Evolutionary conservation across 1,140 invertebrate species (phyloP).

Genomic region (Drosophila repleta): DNA sequence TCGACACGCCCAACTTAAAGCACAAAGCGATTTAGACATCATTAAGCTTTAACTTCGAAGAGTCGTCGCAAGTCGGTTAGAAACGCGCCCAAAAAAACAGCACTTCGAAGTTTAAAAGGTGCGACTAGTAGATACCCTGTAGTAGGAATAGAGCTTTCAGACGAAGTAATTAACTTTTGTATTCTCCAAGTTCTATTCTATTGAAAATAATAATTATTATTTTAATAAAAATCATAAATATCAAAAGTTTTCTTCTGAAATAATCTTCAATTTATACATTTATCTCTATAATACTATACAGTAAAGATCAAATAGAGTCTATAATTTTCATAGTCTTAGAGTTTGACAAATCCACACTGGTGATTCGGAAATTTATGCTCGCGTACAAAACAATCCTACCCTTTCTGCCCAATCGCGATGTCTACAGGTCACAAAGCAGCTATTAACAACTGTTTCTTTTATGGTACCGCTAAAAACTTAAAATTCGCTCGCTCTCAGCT

Average conservation of each 20-base stretch:
- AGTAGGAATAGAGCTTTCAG: no score
- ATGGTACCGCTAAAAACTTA: conserved; percentile 64
- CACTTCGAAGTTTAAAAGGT: neutral
- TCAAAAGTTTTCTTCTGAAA: no score
- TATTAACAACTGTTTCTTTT: conserved; percentile 77
- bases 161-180: no score
- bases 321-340: no score
- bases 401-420: neutral
- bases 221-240: no score
- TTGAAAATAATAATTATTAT: no score
- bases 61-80: conserved; percentile 24
- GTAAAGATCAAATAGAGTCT: no score
- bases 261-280: no score
- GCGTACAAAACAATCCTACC: neutral
- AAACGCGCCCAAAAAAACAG: conserved; percentile 18
- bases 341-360: no score
- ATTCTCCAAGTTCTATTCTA: no score
- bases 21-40: conserved; percentile 39
- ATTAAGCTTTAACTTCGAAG: conserved; percentile 50
- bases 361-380: no score
- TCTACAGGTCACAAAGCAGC: conserved; percentile 12
- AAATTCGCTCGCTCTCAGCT: conserved; percentile 52
- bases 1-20: conserved; percentile 39
- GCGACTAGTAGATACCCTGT: neutral
- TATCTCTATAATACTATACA: no score